A percentile compares a stretch with the other conserved stretches of the same genome.
Evolutionary conservation across 2,113 vertebrate genomes (phyloP).

Genomic region (Pomatorhinus ruficollis): DNA sequence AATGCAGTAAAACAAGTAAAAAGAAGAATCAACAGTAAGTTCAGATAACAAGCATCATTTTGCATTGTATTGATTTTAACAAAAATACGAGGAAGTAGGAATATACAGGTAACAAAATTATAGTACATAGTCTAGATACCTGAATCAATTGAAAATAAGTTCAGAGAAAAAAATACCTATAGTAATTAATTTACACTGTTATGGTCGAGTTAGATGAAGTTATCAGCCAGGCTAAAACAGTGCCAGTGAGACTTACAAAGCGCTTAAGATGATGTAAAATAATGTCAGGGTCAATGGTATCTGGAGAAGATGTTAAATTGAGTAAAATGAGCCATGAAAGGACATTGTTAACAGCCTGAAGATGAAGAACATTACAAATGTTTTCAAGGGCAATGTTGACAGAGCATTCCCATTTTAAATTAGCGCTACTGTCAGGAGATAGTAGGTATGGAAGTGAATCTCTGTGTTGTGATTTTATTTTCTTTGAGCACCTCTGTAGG

Average conservation of each 20-base stretch:
- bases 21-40: background rate
- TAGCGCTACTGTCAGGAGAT: background rate
- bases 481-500: background rate
- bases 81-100: background rate
- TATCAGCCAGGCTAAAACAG: background rate
- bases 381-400: conserved; percentile 16
- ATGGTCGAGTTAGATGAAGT: background rate
- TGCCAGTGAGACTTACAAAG: background rate
- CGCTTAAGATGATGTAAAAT: conserved; percentile 28
- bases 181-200: background rate
- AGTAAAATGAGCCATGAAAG: conserved; percentile 64
- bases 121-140: background rate
- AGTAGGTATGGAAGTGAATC: background rate
- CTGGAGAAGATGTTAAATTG: conserved; percentile 23
- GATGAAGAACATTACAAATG: background rate
- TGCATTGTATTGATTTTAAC: background rate
- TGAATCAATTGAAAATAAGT: background rate
- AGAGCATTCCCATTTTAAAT: conserved; percentile 18
- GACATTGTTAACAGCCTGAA: conserved; percentile 30
- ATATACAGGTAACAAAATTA: background rate
- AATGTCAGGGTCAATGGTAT: conserved; percentile 22
- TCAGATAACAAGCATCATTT: background rate
- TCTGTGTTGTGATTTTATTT: background rate
- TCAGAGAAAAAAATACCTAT: background rate
- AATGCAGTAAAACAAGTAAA: background rate